Percentiles rank a stretch among this genome's conserved stretches.
phyloP scores from a whole-genome alignment of 2,113 vertebrate genomes.

The Microtus pennsylvanicus region DNA sequence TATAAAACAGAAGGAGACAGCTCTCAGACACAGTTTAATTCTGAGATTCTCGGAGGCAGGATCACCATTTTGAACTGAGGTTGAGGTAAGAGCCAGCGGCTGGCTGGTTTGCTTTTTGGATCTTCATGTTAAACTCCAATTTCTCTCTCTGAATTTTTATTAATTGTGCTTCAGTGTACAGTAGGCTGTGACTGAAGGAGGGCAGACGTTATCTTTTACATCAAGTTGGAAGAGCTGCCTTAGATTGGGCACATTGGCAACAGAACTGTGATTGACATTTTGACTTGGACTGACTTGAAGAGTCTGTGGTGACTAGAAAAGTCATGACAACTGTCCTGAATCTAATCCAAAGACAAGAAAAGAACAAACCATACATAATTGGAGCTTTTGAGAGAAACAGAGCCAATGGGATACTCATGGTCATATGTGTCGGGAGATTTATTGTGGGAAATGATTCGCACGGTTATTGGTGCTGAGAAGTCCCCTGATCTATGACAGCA shows the following conservation, averaged over 20 bases:
- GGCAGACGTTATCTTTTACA: not conserved
- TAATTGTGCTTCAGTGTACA: no score
- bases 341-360: constrained; percentile 32
- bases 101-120: no score
- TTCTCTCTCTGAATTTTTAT: no score
- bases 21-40: no score
- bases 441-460: not conserved
- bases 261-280: not conserved
- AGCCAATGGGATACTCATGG: not conserved
- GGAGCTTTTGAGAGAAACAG: not conserved
- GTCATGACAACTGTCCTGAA: not conserved
- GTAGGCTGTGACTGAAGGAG: not conserved
- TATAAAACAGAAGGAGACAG: no score
- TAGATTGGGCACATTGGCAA: not conserved
- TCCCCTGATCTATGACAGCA: not conserved
- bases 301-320: not conserved
- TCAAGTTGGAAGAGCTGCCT: not conserved
- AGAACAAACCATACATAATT: not conserved
- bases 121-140: no score
- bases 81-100: no score
- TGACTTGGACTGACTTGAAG: not conserved
- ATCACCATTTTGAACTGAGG: no score
- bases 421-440: not conserved
- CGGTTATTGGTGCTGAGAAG: not conserved
- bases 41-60: no score